Evolutionary conservation across 2,113 vertebrate genomes (phyloP).

Genomic region (Leucopternis melanops): DNA sequence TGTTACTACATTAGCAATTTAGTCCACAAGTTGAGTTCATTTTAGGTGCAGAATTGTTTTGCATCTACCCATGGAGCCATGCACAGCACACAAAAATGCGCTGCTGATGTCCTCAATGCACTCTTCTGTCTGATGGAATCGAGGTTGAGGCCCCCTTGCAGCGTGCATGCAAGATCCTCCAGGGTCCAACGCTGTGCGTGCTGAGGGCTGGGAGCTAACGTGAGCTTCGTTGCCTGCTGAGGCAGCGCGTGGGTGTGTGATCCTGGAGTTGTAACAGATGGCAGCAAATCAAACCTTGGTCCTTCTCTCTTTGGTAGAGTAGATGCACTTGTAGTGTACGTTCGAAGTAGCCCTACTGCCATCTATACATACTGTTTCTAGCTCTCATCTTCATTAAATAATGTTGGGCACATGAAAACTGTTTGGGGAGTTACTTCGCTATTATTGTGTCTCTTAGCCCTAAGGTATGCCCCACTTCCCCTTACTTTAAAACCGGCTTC

Average conservation of each 20-base stretch:
- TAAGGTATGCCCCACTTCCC: not conserved
- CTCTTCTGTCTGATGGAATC: not conserved
- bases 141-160: not conserved
- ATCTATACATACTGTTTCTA: not conserved
- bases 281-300: not conserved
- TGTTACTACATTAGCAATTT: not conserved
- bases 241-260: not conserved
- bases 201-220: not conserved
- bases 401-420: not conserved
- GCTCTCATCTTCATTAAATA: not conserved
- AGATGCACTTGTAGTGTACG: not conserved
- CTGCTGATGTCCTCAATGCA: not conserved
- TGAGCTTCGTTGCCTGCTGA: not conserved
- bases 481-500: not conserved
- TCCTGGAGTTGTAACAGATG: not conserved
- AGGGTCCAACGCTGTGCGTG: not conserved
- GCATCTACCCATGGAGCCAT: not conserved
- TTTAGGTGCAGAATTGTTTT: not conserved
- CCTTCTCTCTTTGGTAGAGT: not conserved
- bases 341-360: not conserved
- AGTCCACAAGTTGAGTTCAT: not conserved
- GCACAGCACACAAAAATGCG: not conserved
- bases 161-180: not conserved
- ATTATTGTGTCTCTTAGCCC: not conserved
- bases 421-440: not conserved